Conservation (phyloP, 2,888 invertebrate species). For the Eulithis testata region DNA sequence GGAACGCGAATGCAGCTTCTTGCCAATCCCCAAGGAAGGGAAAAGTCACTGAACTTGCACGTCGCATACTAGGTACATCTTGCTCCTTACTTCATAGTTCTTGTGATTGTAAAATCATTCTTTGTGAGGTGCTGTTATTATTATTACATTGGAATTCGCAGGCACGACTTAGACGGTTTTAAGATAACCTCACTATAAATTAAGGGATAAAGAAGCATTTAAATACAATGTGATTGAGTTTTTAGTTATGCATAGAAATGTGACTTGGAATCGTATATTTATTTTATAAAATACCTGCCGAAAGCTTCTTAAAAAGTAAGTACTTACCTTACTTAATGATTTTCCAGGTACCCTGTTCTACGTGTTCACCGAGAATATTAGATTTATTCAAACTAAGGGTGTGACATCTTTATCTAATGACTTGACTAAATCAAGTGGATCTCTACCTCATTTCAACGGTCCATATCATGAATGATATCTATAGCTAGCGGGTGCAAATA, state of each 20-base stretch:
- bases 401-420: too few species aligned
- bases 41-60: conserved; percentile 80
- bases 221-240: conserved; percentile 12
- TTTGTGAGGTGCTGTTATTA: conserved; percentile 62
- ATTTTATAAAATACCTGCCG: too few species aligned
- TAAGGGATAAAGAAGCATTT: conserved; percentile 27
- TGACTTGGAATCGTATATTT: background rate
- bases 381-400: too few species aligned
- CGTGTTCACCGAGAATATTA: too few species aligned
- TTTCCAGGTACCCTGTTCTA: too few species aligned
- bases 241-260: conserved; percentile 18
- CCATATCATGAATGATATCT: too few species aligned
- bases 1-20: conserved; percentile 76
- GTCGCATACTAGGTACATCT: conserved; percentile 70
- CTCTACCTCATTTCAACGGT: too few species aligned
- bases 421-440: too few species aligned
- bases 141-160: conserved; percentile 48
- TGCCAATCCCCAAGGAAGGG: conserved; percentile 76
- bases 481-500: too few species aligned
- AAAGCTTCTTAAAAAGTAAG: too few species aligned
- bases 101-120: conserved; percentile 76
- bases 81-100: conserved; percentile 76
- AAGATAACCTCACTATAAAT: conserved; percentile 28
- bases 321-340: too few species aligned
- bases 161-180: conserved; percentile 44